phyloP scores from a whole-genome alignment of 1,140 invertebrate species.

The Bombus difficillimus region DNA sequence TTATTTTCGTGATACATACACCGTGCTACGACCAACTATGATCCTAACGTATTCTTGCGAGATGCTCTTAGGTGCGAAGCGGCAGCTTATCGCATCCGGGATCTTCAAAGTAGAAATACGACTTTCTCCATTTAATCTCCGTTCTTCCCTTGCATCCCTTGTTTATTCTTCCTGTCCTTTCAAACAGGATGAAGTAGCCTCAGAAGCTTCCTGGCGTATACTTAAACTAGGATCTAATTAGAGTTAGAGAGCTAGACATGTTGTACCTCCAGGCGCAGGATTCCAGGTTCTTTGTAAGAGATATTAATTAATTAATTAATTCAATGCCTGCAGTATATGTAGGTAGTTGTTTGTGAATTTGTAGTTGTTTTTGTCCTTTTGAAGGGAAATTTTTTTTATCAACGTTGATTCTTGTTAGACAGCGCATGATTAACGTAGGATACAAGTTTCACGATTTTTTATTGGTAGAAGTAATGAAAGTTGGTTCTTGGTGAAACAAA shows the following conservation, averaged over 20 bases:
- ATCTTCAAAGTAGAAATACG: slow-evolving; percentile 44
- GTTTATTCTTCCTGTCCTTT: background rate
- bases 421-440: too few relatives aligned
- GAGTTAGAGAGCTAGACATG: background rate
- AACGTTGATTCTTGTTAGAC: too few relatives aligned
- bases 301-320: slow-evolving; percentile 48
- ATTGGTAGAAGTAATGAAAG: too few relatives aligned
- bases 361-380: background rate
- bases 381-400: background rate
- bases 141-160: background rate
- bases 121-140: slow-evolving; percentile 35
- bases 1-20: slow-evolving; percentile 22
- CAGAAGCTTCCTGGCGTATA: slow-evolving; percentile 42
- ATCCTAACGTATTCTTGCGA: background rate
- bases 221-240: slow-evolving; percentile 51
- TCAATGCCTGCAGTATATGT: background rate
- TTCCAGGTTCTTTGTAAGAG: slow-evolving; percentile 21
- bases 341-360: background rate
- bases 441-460: too few relatives aligned
- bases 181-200: slow-evolving; percentile 32
- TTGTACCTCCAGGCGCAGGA: background rate
- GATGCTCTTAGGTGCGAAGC: slow-evolving; percentile 13
- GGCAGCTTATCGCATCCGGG: slow-evolving; percentile 16
- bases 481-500: too few relatives aligned
- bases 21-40: background rate